phyloP scores from a whole-genome alignment of 2,797 vertebrate species.

The Gymnoscopelus microlampas region DNA sequence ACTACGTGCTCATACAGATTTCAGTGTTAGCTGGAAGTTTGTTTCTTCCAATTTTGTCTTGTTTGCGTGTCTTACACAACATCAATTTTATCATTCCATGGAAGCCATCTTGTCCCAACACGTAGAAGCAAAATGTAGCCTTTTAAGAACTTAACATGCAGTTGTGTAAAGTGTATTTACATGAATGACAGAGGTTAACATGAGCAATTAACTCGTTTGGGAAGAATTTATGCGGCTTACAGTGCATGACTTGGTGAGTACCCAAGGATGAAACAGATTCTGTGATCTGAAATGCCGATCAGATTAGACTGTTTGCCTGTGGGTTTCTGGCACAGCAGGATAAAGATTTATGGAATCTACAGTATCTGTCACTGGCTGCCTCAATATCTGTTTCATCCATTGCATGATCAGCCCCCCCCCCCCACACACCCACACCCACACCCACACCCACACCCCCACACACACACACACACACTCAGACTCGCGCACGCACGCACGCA shows the following conservation, averaged over 20 bases:
- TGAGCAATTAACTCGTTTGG: slow-evolving; percentile 29
- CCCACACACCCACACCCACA: not conserved
- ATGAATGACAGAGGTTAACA: slow-evolving; percentile 29
- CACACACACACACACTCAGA: slow-evolving; percentile 6
- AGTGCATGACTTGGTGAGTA: slow-evolving; percentile 20
- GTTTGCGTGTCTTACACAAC: slow-evolving; percentile 31
- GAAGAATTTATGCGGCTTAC: slow-evolving; percentile 1
- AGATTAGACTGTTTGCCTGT: slow-evolving; percentile 3
- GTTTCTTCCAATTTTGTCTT: not conserved
- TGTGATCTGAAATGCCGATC: slow-evolving; percentile 25
- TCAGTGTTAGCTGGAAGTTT: slow-evolving; percentile 19
- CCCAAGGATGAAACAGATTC: slow-evolving; percentile 38
- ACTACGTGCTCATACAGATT: slow-evolving; percentile 52
- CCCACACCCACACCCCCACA: slow-evolving; percentile 3
- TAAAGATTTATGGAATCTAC: slow-evolving; percentile 30
- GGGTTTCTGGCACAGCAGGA: slow-evolving; percentile 17
- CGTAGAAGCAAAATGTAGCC: slow-evolving; percentile 22
- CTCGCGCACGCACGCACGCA: not conserved
- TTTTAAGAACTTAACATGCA: slow-evolving; percentile 16
- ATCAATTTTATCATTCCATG: slow-evolving; percentile 11
- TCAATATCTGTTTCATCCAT: slow-evolving; percentile 8
- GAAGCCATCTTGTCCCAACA: slow-evolving; percentile 46
- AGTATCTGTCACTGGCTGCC: slow-evolving; percentile 34
- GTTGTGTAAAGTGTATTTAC: slow-evolving; percentile 27
- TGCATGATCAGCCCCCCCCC: not conserved